A percentile compares a stretch with the other conserved stretches of the same genome.
Evolutionary conservation across 2,797 vertebrate species (phyloP).

Genomic region (Gymnothorax reevesii): DNA sequence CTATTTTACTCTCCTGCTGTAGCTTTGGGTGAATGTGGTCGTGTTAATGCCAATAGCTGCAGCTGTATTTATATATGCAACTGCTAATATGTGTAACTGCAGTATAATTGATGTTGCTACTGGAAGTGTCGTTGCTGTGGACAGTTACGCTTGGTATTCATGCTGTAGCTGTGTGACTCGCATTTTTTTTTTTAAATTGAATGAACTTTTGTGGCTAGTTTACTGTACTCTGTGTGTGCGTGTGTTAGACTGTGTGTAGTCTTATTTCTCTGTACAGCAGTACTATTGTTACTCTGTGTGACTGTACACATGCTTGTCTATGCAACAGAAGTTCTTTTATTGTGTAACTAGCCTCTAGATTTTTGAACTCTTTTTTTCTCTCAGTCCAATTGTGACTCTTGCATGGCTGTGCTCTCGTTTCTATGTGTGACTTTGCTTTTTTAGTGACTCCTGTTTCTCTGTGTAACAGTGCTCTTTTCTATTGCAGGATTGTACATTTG

Average conservation of each 20-base stretch:
- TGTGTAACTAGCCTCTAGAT: neutral
- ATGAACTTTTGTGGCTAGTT: neutral
- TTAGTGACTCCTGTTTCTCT: constrained; percentile 32
- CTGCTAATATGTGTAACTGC: too few species aligned
- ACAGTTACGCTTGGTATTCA: too few species aligned
- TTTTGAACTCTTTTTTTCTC: neutral
- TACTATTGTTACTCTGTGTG: neutral
- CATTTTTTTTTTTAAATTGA: too few species aligned
- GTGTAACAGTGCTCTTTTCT: constrained; percentile 40
- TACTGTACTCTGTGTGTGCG: neutral
- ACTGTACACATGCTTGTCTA: neutral
- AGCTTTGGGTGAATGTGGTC: neutral
- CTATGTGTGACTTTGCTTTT: neutral
- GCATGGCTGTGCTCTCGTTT: neutral
- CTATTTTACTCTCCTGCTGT: neutral
- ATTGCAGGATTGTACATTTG: constrained; percentile 34
- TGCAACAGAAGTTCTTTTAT: neutral
- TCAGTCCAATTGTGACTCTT: neutral
- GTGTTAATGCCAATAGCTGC: neutral
- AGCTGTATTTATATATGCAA: neutral
- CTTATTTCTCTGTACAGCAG: neutral
- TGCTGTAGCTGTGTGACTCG: too few species aligned
- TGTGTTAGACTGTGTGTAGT: neutral
- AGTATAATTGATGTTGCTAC: too few species aligned
- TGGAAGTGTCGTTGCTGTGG: too few species aligned